These are phyloP conservation scores for Amphiduros pacificus DNA, from an alignment of 2,888 invertebrate species.

Conservation along the genomic window DNA sequence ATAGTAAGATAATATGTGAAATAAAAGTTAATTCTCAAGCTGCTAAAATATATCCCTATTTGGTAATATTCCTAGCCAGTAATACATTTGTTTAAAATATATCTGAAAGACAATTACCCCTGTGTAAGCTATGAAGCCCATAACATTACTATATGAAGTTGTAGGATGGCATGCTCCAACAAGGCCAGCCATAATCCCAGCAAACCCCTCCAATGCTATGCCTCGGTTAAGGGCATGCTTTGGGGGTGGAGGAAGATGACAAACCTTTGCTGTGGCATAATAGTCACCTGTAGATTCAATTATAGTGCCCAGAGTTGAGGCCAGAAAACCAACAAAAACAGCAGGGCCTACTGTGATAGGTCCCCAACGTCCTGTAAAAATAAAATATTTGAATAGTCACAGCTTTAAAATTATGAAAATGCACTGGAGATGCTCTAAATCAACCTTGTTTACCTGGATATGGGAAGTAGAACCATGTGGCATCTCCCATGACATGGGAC, in stretches of 20 bases:
- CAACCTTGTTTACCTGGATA: conserved; percentile 9
- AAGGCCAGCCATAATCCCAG: conserved; percentile 4
- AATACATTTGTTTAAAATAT: no score
- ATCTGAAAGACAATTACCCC: conserved; percentile 12
- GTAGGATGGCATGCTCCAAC: conserved; percentile 13
- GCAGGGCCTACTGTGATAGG: background rate
- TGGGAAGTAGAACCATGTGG: conserved; percentile 13
- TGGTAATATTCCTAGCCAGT: no score
- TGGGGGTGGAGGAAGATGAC: background rate
- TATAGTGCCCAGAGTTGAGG: background rate
- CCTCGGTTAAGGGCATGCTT: conserved; percentile 11
- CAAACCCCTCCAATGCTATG: conserved; percentile 9
- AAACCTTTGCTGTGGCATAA: conserved; percentile 8
- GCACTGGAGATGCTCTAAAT: background rate
- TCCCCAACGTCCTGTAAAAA: conserved; percentile 8
- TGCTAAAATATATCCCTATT: no score
- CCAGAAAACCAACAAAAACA: background rate
- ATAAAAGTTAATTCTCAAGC: no score
- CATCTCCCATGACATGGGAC: conserved; percentile 9
- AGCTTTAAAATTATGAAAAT: background rate
- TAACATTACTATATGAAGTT: conserved; percentile 13
- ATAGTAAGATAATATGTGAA: no score
- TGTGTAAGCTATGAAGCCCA: conserved; percentile 13
- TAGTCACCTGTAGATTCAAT: conserved; percentile 10
- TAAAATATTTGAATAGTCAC: background rate